Base-by-base conservation (phyloP, 2,113 vertebrate species). In the Glaucomys volans region DNA sequence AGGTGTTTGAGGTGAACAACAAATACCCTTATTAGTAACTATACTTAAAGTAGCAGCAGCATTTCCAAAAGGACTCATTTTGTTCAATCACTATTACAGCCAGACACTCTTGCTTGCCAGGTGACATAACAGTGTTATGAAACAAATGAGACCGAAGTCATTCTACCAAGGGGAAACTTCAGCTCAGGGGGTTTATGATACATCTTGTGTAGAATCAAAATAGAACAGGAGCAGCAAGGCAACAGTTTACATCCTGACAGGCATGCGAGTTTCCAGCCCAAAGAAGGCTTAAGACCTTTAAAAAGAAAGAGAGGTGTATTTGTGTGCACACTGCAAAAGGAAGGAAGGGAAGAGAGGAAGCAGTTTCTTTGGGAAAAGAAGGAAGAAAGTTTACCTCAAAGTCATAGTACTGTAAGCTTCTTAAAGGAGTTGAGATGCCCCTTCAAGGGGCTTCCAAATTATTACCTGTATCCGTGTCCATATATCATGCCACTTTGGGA, bases 401-500 rank as follows among this genome's bases (percentile, higher is more conserved):
- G 40, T 40, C 69, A 89, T 10, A 94, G 40, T 66, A 52, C 8
- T 80, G 1, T 50, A 59, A 86, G 69, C 37, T 74, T 89, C 32
- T 77, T 52, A 52, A 89, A 54, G 81, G 28, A 90, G 42, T 16
- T 76, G 37, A 95, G n/a, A 42, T 28, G 13, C 11, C 87, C 40
- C 35, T 14, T 22, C 5, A 10, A 18, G 13, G 9, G 62, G 47
- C 35, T 18, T 94, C 76, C 44, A 85, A 17, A 64, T 77, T 52
- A 96, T 97, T 98, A 99, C 99, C 99, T 99, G 99, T 69, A 99
- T 99, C 95, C 98, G 98, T 1, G 99, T 99, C 99, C 99, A 99
- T 2, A 99, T 92, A 52, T 99, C 99, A 90, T 97, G 98, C 99
- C 99, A 99, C 54, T 95, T 99, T 0, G 99, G 99, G 8, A 72